phyloP scores from a whole-genome alignment of 2,888 invertebrate species.

The Dorcus parallelipipedus region DNA sequence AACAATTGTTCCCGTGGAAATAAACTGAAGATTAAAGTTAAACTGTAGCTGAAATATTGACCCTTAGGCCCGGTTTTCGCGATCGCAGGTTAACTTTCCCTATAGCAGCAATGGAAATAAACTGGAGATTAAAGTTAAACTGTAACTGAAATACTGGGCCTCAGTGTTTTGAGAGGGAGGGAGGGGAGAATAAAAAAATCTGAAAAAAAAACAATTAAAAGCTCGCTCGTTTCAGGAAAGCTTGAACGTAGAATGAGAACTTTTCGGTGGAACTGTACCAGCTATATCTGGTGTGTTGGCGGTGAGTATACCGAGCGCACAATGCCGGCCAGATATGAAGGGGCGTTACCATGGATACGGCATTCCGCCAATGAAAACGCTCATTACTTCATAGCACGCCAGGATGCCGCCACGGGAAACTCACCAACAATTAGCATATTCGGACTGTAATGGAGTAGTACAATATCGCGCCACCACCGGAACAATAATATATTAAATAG shows the following conservation, averaged over 20 bases:
- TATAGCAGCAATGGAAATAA: too few relatives aligned
- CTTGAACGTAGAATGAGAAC: background rate
- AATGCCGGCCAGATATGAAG: constrained; percentile 38
- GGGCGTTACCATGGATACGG: constrained; percentile 49
- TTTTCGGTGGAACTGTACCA: constrained; percentile 12
- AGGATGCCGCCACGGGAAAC: constrained; percentile 25
- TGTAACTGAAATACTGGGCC: too few relatives aligned
- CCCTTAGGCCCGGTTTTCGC: too few relatives aligned
- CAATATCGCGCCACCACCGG: constrained; percentile 1
- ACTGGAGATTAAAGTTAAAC: too few relatives aligned
- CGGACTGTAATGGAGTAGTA: constrained; percentile 18
- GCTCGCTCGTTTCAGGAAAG: too few relatives aligned
- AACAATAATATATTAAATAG: background rate
- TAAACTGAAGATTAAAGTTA: too few relatives aligned
- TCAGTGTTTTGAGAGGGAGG: too few relatives aligned
- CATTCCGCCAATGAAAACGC: constrained; percentile 48
- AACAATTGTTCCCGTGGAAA: too few relatives aligned
- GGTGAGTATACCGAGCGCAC: constrained; percentile 31
- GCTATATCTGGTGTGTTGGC: constrained; percentile 5
- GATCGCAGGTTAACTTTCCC: too few relatives aligned
- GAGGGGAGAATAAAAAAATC: too few relatives aligned
- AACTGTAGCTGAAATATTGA: too few relatives aligned
- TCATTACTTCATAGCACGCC: constrained; percentile 44
- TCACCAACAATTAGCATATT: constrained; percentile 16
- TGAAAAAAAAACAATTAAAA: too few relatives aligned